Base-by-base conservation (phyloP, 2,797 vertebrate genomes). In the Aphelocoma californica region DNA sequence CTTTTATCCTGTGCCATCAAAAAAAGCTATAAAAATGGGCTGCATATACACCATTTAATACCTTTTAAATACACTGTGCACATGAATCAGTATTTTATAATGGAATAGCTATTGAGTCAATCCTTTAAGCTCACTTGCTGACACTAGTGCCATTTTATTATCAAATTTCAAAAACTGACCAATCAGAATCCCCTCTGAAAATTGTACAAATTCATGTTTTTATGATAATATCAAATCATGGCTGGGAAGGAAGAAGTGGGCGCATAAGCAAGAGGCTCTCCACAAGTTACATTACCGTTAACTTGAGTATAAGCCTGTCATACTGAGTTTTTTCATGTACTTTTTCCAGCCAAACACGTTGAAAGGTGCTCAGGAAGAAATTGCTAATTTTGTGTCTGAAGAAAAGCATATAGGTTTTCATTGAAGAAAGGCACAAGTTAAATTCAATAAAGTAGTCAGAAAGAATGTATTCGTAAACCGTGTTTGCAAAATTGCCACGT, bases 351-450 rank as follows among this genome's bases (percentile, higher is more conserved):
- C 99, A 99, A 98, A 98, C 98, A 98, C 98, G 98, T 98, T 98
- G 98, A 98, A 99, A 99, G 98, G 98, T 98, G 98, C 98, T 99
- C 99, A 99, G 99, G 99, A 99, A 99, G 99, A 99, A 99, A 99
- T 99, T 99, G 98, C 98, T 99, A 99, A 98, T 99, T 99, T 98
- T 99, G 99, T 99, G 98, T 99, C 99, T 99, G 98, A 98, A 98
- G 98, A 98, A 98, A 98, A 98, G 98, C 98, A 98, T 97, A 98
- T 97, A 98, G 97, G 98, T 98, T 99, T 98, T 98, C 97, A 98
- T 98, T 98, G 97, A 97, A 98, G 97, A 97, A 95, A 98, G 81
- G 95, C 93, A 98, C 77, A 96, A 95, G 90, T 96, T 87, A 93
- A 87, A 80, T 86, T 94, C 95, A 96, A n/a, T 84, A 92, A 93